Base-by-base conservation (phyloP, 1,140 invertebrate genomes). In the Drosophila novamexicana region DNA sequence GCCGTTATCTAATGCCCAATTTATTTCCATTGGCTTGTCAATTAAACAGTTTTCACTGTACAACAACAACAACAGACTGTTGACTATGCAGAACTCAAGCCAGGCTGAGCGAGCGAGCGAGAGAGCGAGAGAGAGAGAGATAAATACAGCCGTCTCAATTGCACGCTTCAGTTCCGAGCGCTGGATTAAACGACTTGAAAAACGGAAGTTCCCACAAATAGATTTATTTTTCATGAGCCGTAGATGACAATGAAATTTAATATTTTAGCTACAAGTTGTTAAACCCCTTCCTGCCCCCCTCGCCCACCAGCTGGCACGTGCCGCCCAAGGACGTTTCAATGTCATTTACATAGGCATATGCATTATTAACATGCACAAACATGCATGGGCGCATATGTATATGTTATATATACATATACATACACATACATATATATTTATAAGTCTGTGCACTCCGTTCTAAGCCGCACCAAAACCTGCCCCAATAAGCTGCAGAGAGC, bases 261-360 rank as follows among this genome's bases (percentile, higher is more conserved):
- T 71, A 79, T 50, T 63, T 68, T 56, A 29, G 58, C 37, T 59
- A 36, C 39, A 29, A 37, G 18, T 52, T 29, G 39, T 44, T 49
- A 12, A 49, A n/a, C 22, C 16, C 32, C 42, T 37, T 62, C 34
- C 22, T 40, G 14, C n/a, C 5, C 42, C 45, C 45, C 6, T 14
- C 22, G 32, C 72, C 67, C 66, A 74, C 57, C 37, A 57, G 8
- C 16, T 45, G 70, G 70, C 82, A 77, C 82, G 82, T 79, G 82
- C 76, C 66, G 52, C 62, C 65, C 82, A 86, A 86, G 86, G 79
- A 83, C 83, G 63, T 74, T 83, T 73, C 82, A 86, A 86, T 86
- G 83, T 85, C 82, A 82, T 59, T 45, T 47, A 52, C 18, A 14
- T 14, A 14, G 14, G 14, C 14, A 14, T 14, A 14, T 14, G 14